Base-by-base conservation (phyloP, 2,888 invertebrate genomes). In the Orthosia cruda region DNA sequence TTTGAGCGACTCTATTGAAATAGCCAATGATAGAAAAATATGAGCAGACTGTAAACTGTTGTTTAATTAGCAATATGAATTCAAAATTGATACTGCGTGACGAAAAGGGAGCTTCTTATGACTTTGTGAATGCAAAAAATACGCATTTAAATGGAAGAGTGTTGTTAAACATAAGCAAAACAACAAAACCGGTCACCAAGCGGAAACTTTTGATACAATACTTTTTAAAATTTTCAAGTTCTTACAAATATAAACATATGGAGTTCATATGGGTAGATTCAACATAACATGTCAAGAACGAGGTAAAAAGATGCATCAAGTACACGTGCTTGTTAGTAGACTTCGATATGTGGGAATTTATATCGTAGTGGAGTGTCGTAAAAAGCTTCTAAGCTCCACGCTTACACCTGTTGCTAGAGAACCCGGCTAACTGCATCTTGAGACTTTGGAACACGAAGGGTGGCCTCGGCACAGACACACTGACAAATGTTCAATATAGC, bases 371-470 rank as follows among this genome's bases (percentile, higher is more conserved):
- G 32, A 59, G 61, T 54, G 58, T 67, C 78, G 59, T 82, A 84
- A 87, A 87, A 86, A 74, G 69, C 69, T 68, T 67, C 49, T n/a
- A 26, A 71, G 47, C 63, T 47, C 20, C n/a, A 45, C 49, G 69
- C 71, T 68, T 65, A 70, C 85, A 88, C 86, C 88, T 88, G 88
- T 87, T 88, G 83, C 82, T 63, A 58, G 50, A 52, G 40, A 61
- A 57, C 67, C 52, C 75, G 52, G 49, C 49, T 64, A 64, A 71
- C 55, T 71, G 45, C 47, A 57, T 70, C 49, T 64, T 55, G 40
- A 64, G 32, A 64, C 61, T 65, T 66, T 49, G 23, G 16, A 32
- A 50, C 20, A 61, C 32, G 45, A 50, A 57, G 64, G 49, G 69
- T 57, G 50, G 18, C 64, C 66, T 65, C 20, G 55, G 9, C 52